Conservation (phyloP, 2,113 vertebrate genomes). For the Poicephalus gulielmi region DNA sequence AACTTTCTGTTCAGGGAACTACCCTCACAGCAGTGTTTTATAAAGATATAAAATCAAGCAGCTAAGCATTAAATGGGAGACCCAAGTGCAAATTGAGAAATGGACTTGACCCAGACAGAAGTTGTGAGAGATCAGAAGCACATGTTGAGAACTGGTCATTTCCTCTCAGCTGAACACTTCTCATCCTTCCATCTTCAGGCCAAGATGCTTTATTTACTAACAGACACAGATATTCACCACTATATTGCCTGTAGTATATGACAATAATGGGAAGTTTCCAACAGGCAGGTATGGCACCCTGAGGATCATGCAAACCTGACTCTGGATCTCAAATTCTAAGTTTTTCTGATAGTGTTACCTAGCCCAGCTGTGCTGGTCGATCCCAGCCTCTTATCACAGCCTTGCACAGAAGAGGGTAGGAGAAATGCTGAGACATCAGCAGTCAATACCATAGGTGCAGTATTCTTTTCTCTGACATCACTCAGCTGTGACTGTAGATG, state of each 20-base stretch:
- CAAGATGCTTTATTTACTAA: not conserved
- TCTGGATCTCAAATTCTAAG: not conserved
- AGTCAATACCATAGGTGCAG: not conserved
- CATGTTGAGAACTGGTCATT: not conserved
- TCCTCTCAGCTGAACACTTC: not conserved
- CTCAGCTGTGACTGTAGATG: not conserved
- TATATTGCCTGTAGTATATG: not conserved
- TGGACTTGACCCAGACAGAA: not conserved
- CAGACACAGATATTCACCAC: not conserved
- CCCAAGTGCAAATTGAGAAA: not conserved
- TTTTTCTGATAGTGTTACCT: not conserved
- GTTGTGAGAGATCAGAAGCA: not conserved
- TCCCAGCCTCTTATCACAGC: not conserved
- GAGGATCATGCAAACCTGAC: not conserved
- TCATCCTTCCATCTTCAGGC: not conserved
- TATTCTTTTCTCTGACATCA: not conserved
- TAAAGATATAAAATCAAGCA: not conserved
- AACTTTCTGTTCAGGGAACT: not conserved
- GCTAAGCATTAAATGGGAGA: not conserved
- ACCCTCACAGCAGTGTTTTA: not conserved
- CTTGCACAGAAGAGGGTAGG: not conserved
- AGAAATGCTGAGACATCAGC: not conserved
- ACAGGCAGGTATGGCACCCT: not conserved
- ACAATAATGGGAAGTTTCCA: not conserved
- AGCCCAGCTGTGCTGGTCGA: not conserved